A percentile compares a stretch with the other conserved stretches of the same genome.
These are phyloP conservation scores for Zaprionus camerounensis DNA, from an alignment of 1,140 invertebrate genomes.

Conservation along the genomic window DNA sequence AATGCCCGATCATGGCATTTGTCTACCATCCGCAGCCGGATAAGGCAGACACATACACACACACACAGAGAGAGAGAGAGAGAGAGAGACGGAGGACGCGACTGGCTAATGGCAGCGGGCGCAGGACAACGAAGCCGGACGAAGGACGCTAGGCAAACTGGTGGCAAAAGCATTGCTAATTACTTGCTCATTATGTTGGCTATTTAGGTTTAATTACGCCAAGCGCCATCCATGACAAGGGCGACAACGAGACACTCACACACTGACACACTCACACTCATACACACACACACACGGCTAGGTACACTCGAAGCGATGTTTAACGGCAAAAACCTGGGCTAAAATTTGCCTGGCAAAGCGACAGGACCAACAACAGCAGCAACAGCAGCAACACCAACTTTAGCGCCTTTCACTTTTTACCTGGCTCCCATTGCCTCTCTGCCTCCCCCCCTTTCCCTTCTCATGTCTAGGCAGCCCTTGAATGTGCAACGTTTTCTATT, in stretches of 20 bases:
- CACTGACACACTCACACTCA: conserved; percentile 26
- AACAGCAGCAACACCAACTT: conserved; percentile 53
- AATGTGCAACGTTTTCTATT: conserved; percentile 75
- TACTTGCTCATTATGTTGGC: conserved; percentile 83
- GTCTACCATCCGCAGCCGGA: not conserved
- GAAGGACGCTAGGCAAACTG: conserved; percentile 46
- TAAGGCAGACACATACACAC: not conserved
- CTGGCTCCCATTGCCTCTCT: conserved; percentile 28
- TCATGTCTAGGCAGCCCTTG: conserved; percentile 21
- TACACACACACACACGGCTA: not conserved
- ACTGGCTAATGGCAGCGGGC: conserved; percentile 27
- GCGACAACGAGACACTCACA: conserved; percentile 46
- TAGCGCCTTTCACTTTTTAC: conserved; percentile 75
- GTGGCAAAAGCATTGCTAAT: conserved; percentile 76
- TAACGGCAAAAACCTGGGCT: conserved; percentile 62
- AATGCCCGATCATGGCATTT: conserved; percentile 19
- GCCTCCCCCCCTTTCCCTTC: not conserved
- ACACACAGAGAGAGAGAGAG: too few relatives aligned
- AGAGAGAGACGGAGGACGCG: not conserved
- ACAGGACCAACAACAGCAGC: conserved; percentile 52
- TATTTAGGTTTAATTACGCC: conserved; percentile 83
- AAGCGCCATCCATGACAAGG: conserved; percentile 71
- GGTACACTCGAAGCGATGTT: conserved; percentile 50
- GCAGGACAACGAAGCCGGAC: not conserved
- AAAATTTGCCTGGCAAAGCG: conserved; percentile 55